Conservation (phyloP, 2,888 invertebrate genomes). For the Acronicta leporina region DNA sequence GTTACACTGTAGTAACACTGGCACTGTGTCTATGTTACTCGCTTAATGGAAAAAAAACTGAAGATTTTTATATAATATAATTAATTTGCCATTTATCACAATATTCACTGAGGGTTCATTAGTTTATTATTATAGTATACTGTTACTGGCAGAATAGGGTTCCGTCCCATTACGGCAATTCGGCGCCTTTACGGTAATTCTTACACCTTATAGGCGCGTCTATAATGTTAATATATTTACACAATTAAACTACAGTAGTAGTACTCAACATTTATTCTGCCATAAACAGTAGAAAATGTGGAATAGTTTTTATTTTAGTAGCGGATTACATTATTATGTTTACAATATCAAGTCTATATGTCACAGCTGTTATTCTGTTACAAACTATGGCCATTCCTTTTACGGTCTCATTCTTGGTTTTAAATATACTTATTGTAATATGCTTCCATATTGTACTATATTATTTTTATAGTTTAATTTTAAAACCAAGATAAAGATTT, state of each 20-base stretch:
- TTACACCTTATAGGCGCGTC: too few relatives aligned
- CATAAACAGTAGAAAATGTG: slow-evolving; percentile 4
- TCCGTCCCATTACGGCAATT: neutral
- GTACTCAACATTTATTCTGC: neutral
- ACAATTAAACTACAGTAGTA: too few relatives aligned
- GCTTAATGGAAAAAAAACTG: neutral
- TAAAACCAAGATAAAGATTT: slow-evolving; percentile 51
- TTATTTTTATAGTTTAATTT: slow-evolving; percentile 31
- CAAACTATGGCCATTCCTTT: slow-evolving; percentile 58
- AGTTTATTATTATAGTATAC: neutral
- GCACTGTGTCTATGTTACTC: neutral
- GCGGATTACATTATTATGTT: slow-evolving; percentile 1
- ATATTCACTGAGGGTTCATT: neutral
- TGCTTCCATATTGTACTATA: slow-evolving; percentile 28
- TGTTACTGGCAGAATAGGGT: slow-evolving; percentile 6
- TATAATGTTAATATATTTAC: too few relatives aligned
- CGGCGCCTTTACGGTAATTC: too few relatives aligned
- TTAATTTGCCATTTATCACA: neutral
- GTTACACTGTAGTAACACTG: slow-evolving; percentile 34
- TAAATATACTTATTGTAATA: slow-evolving; percentile 21
- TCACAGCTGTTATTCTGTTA: slow-evolving; percentile 22
- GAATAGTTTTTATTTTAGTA: slow-evolving; percentile 5
- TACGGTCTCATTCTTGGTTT: slow-evolving; percentile 53
- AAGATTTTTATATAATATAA: neutral
- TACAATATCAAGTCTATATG: neutral